Base-by-base conservation (phyloP, 2,113 vertebrate species). In the Talpa occidentalis region DNA sequence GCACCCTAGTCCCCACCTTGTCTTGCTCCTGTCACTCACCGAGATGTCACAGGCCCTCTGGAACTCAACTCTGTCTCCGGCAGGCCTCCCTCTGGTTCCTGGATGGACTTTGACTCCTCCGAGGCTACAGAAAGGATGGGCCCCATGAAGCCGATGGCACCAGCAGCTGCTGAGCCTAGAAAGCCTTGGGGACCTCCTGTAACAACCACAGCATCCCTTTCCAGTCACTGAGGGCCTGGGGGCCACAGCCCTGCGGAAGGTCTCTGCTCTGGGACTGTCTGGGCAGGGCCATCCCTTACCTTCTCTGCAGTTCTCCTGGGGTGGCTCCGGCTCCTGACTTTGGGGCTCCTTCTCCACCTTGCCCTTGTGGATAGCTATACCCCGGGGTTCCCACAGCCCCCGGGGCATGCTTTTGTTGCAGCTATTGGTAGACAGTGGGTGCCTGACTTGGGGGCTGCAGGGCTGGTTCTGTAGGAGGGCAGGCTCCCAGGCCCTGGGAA, bases 371-470 rank as follows among this genome's bases (percentile, higher is more conserved):
- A 6, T 0, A 21, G 56, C 66, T 0, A 0, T 14, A 74, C 9
- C 84, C 0, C 1, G 8, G 35, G 66, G 3, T 12, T 95, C 87
- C n/a, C 67, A 91, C 56, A 24, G 92, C 26, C 28, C 60, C 78
- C 0, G 52, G 44, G 62, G 91, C 1, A 0, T 0, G 10, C 88
- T 82, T 82, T 95, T 97, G 80, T 91, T 97, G 92, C 95, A 96
- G 52, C 94, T 97, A 82, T 88, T 97, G 64, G 95, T 95, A 42
- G 96, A 94, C 16, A 95, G 96, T 60, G 93, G 95, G 40, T 83
- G 90, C 80, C 87, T 78, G 0, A 86, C 95, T 2, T 22, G 70
- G 64, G 96, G 93, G 83, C 96, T 72, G 64, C 74, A 73, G 80
- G 91, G 74, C 78, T 84, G 91, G 4, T 89, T 19, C 28, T 90